Conservation (phyloP, 2,888 invertebrate genomes). For the Pelosia muscerda region DNA sequence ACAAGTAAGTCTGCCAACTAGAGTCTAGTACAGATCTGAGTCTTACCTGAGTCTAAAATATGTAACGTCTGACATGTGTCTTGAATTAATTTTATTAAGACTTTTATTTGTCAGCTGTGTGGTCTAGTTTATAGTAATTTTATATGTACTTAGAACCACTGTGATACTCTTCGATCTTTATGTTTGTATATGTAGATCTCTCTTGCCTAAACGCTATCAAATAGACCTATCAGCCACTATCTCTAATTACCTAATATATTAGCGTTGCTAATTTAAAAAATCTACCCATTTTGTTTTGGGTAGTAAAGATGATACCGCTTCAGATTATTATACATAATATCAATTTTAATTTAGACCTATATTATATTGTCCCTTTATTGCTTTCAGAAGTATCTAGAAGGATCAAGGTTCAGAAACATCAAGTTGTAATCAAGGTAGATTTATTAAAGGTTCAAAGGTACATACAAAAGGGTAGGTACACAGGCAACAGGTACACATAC, state of each 20-base stretch:
- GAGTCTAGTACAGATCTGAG: background rate
- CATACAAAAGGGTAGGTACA: conserved; percentile 14
- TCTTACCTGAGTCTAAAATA: background rate
- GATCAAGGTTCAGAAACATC: background rate
- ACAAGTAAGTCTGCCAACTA: background rate
- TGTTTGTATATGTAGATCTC: background rate
- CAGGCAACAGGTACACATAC: background rate
- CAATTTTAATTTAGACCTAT: background rate
- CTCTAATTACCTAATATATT: background rate
- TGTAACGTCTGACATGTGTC: background rate
- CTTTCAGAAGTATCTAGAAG: background rate
- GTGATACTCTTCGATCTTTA: background rate
- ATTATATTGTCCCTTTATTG: background rate
- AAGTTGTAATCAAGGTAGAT: conserved; percentile 8
- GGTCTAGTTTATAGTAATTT: background rate
- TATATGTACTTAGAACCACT: background rate
- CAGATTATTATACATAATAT: too few species aligned
- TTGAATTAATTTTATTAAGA: background rate
- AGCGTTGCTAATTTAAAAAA: background rate
- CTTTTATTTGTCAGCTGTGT: background rate
- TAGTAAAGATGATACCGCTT: background rate
- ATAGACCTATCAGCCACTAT: background rate
- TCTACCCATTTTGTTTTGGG: background rate
- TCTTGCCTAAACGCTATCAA: background rate
- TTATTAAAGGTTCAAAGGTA: conserved; percentile 20